phyloP scores from a whole-genome alignment of 2,113 vertebrate genomes.

The Ardeotis arabs region DNA sequence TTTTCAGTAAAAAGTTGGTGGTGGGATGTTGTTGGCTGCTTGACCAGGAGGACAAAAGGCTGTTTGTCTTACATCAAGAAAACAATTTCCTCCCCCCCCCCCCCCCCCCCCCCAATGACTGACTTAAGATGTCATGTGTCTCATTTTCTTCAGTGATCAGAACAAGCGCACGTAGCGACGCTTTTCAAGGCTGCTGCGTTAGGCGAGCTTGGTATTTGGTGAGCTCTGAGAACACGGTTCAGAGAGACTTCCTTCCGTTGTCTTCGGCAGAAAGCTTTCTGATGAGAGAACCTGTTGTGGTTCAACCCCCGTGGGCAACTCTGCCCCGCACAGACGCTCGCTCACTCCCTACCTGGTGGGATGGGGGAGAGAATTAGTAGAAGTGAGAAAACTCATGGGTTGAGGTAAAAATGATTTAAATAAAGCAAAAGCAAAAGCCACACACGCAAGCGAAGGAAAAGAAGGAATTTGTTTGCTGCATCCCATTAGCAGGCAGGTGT shows the following conservation, averaged over 20 bases:
- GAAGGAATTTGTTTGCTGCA: too few species aligned
- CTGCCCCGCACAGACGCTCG: too few species aligned
- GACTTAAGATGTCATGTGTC: background rate
- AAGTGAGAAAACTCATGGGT: too few species aligned
- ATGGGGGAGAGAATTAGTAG: too few species aligned
- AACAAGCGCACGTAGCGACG: background rate
- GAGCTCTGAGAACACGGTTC: accelerated
- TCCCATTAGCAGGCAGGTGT: too few species aligned
- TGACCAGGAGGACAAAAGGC: background rate
- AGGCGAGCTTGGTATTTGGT: background rate
- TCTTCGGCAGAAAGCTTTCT: background rate
- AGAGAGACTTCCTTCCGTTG: background rate
- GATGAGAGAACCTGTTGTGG: too few species aligned
- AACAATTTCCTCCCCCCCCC: background rate
- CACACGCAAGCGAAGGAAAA: too few species aligned
- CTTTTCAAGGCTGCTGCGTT: accelerated
- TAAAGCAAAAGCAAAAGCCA: too few species aligned
- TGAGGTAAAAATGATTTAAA: too few species aligned
- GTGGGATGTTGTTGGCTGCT: background rate
- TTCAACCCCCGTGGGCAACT: too few species aligned
- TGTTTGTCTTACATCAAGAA: background rate
- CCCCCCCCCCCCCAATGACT: too few species aligned
- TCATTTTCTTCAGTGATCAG: background rate
- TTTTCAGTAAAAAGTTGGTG: background rate
- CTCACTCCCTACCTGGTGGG: too few species aligned